These are phyloP conservation scores for Vidua chalybeata DNA, from an alignment of 2,113 vertebrate genomes.

Conservation along the genomic window DNA sequence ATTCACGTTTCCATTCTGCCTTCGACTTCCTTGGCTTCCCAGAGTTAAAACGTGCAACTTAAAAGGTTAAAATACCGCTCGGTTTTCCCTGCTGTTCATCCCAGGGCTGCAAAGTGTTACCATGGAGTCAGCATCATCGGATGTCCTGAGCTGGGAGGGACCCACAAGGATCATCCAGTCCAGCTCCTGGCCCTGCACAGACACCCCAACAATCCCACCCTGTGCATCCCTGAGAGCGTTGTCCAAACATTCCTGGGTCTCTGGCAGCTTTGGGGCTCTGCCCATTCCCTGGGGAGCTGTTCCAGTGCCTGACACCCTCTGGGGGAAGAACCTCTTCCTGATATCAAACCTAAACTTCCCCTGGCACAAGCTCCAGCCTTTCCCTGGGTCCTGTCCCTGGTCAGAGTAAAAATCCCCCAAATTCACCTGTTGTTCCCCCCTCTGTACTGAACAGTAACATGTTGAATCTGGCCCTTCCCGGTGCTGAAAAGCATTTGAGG, in stretches of 20 bases:
- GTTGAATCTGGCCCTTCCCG: neutral
- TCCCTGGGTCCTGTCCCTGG: neutral
- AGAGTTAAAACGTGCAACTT: neutral
- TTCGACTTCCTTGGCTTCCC: neutral
- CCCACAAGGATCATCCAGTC: neutral
- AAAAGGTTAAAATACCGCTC: neutral
- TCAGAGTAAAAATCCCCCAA: neutral
- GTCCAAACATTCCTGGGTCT: neutral
- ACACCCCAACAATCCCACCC: neutral
- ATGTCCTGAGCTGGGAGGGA: neutral
- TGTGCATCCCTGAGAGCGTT: rapidly evolving
- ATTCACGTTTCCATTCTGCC: neutral
- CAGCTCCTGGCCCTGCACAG: neutral
- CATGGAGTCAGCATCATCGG: neutral
- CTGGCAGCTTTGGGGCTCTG: rapidly evolving
- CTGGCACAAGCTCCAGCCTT: neutral
- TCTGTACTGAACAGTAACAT: rapidly evolving
- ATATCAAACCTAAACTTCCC: neutral
- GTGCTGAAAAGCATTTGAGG: neutral
- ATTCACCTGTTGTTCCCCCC: neutral
- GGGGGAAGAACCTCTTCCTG: neutral
- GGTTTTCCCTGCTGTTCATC: neutral
- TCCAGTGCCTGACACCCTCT: rapidly evolving
- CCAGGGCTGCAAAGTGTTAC: neutral
- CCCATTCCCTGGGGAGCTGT: neutral